phyloP scores from a whole-genome alignment of 2,113 vertebrate species.

The Pterocles burchelli region DNA sequence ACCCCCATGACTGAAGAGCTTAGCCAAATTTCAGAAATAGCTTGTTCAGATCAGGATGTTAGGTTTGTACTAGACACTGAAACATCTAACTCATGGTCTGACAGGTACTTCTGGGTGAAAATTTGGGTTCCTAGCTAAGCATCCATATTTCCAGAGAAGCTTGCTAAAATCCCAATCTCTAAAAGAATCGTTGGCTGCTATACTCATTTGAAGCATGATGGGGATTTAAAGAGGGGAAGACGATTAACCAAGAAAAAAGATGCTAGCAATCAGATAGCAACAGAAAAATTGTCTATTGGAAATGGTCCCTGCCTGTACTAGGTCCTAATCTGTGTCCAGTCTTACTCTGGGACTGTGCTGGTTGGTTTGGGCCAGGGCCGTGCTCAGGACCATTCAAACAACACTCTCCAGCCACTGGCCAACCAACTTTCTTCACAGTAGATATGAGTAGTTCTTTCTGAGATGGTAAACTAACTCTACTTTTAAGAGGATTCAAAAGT shows the following conservation, averaged over 20 bases:
- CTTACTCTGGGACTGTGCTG: neutral
- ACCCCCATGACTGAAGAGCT: neutral
- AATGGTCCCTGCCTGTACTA: neutral
- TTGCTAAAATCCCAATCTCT: neutral
- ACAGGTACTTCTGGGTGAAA: neutral
- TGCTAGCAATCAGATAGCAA: neutral
- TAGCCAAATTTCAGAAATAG: neutral
- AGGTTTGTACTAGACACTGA: neutral
- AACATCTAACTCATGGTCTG: neutral
- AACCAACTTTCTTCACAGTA: neutral
- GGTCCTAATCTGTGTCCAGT: neutral
- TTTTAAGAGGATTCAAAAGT: neutral
- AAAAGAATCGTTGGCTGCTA: neutral
- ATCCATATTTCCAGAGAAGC: neutral
- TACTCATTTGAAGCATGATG: neutral
- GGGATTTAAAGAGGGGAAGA: neutral
- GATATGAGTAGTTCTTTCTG: neutral
- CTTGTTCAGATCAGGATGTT: neutral
- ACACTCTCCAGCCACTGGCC: neutral
- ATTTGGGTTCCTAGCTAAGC: neutral
- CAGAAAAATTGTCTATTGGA: neutral
- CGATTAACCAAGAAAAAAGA: neutral
- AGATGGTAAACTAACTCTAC: neutral
- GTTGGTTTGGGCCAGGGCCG: neutral
- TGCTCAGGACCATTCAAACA: neutral